phyloP scores from a whole-genome alignment of 2,888 invertebrate genomes.

The Barypeithes pellucidus region DNA sequence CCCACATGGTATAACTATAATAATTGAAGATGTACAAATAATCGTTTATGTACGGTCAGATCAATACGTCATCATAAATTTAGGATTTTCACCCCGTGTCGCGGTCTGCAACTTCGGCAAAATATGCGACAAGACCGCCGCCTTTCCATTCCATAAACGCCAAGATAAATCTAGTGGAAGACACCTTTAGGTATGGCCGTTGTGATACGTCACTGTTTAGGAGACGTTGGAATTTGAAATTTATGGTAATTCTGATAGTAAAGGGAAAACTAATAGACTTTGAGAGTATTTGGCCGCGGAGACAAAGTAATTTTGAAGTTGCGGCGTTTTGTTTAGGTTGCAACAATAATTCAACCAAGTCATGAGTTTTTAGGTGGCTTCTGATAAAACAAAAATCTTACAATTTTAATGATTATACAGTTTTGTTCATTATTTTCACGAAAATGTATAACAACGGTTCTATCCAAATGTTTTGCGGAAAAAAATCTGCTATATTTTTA shows the following conservation, averaged over 20 bases:
- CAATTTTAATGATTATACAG: no score
- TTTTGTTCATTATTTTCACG: no score
- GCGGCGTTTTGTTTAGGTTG: neutral
- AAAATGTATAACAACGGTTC: no score
- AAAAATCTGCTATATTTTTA: no score
- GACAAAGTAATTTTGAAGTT: slow-evolving; percentile 8
- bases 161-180: slow-evolving; percentile 38
- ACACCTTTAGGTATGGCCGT: slow-evolving; percentile 18
- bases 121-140: slow-evolving; percentile 26
- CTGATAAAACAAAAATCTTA: no score
- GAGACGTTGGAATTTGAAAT: slow-evolving; percentile 5
- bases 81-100: slow-evolving; percentile 10
- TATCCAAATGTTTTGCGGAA: no score
- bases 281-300: neutral
- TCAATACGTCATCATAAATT: slow-evolving; percentile 36
- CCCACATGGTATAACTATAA: no score
- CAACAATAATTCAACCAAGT: neutral
- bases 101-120: slow-evolving; percentile 1
- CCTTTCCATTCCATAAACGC: slow-evolving; percentile 34
- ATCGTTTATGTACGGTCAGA: neutral
- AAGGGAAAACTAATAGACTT: slow-evolving; percentile 18
- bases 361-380: neutral
- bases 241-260: slow-evolving; percentile 16
- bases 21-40: neutral
- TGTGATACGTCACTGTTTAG: slow-evolving; percentile 20